These are phyloP conservation scores for Archocentrus centrarchus DNA, from an alignment of 2,113 vertebrate species.

Conservation along the genomic window DNA sequence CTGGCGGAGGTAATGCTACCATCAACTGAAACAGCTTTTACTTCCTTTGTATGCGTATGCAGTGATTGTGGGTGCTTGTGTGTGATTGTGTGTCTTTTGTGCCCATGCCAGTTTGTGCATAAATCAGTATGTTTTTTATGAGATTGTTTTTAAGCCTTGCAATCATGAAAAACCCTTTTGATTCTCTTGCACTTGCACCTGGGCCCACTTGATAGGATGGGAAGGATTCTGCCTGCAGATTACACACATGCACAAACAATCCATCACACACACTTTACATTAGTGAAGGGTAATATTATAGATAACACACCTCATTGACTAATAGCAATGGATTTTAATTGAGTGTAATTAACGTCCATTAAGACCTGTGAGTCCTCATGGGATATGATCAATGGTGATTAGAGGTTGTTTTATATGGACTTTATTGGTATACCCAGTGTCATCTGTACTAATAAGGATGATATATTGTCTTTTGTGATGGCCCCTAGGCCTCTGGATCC, in stretches of 20 bases:
- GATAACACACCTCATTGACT: conserved; percentile 54
- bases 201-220: conserved; percentile 28
- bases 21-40: conserved; percentile 60
- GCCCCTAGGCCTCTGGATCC: not conserved
- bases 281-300: conserved; percentile 40
- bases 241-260: conserved; percentile 38
- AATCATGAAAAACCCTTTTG: conserved; percentile 27
- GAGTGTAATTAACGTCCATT: conserved; percentile 62
- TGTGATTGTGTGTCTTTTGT: not conserved
- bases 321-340: conserved; percentile 49
- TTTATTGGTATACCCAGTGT: conserved; percentile 33
- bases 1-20: conserved; percentile 69
- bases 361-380: conserved; percentile 20
- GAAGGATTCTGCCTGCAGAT: conserved; percentile 8
- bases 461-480: conserved; percentile 18
- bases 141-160: conserved; percentile 31
- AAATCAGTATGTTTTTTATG: conserved; percentile 19
- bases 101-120: not conserved
- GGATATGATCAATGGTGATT: conserved; percentile 58
- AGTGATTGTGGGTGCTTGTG: not conserved
- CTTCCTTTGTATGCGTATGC: conserved; percentile 30
- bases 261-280: conserved; percentile 36
- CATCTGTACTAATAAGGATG: conserved; percentile 40
- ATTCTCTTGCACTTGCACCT: conserved; percentile 37
- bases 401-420: conserved; percentile 34